Conservation (phyloP, 2,888 invertebrate species). For the Lamproptera curius region DNA sequence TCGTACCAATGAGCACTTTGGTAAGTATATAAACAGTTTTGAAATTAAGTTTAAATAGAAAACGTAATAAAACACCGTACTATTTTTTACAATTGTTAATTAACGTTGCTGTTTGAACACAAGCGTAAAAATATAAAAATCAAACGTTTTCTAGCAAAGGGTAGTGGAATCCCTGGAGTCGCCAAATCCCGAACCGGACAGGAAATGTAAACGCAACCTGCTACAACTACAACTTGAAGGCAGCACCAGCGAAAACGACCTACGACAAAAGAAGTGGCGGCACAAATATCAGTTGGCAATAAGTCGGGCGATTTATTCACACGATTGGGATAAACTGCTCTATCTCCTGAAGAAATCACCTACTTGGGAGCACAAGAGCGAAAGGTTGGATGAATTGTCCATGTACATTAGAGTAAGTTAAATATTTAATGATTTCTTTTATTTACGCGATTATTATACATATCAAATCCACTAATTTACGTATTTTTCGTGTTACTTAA, state of each 20-base stretch:
- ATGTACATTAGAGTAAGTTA: constrained; percentile 50
- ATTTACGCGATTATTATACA: no score
- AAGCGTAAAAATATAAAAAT: neutral
- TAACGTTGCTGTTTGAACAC: neutral
- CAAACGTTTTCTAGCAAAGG: constrained; percentile 39
- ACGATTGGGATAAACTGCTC: constrained; percentile 59
- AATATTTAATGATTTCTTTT: no score
- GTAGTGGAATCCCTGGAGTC: constrained; percentile 40
- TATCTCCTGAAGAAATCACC: constrained; percentile 55
- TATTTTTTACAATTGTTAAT: no score
- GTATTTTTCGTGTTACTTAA: no score
- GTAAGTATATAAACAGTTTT: constrained; percentile 42
- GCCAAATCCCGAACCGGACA: constrained; percentile 26
- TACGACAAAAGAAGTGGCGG: constrained; percentile 30
- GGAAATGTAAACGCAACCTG: constrained; percentile 43
- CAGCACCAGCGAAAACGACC: constrained; percentile 23
- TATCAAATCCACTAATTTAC: no score
- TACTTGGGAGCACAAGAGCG: constrained; percentile 42
- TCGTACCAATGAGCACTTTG: constrained; percentile 49
- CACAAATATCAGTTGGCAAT: constrained; percentile 36
- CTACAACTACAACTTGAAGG: constrained; percentile 38
- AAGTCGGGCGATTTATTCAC: constrained; percentile 52
- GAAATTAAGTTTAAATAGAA: no score
- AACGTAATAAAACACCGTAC: no score
- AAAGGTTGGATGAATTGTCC: constrained; percentile 30